These are phyloP conservation scores for Xylota sylvarum DNA, from an alignment of 2,888 invertebrate species.

Conservation along the genomic window DNA sequence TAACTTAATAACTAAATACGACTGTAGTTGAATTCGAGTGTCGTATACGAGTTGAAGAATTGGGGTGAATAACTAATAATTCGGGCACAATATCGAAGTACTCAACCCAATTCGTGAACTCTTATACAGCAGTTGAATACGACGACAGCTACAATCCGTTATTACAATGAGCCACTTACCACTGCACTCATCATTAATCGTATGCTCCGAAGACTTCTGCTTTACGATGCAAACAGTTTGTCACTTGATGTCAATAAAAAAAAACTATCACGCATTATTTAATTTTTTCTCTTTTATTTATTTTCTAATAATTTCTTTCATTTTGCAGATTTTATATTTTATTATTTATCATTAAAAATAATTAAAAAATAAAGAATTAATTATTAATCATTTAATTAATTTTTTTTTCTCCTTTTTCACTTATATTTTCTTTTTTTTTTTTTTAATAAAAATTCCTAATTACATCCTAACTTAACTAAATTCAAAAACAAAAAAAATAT, in stretches of 20 bases:
- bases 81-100: no score
- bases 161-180: no score
- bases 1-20: no score
- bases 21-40: no score
- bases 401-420: constrained; percentile 53
- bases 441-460: constrained; percentile 76
- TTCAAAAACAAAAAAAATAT: constrained; percentile 61
- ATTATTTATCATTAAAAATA: constrained; percentile 75
- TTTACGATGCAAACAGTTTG: no score
- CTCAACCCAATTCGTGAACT: no score
- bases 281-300: constrained; percentile 76
- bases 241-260: neutral
- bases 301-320: constrained; percentile 77
- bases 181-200: no score
- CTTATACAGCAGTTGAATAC: no score
- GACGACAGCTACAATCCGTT: no score
- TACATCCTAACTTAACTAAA: constrained; percentile 76
- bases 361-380: constrained; percentile 77
- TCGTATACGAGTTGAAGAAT: no score
- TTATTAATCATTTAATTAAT: constrained; percentile 70
- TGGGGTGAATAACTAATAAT: no score
- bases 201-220: no score
- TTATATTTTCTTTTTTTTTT: constrained; percentile 61
- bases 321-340: constrained; percentile 76
- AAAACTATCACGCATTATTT: constrained; percentile 31